Conservation (phyloP, 2,888 invertebrate species). For the Cephalotes varians region DNA sequence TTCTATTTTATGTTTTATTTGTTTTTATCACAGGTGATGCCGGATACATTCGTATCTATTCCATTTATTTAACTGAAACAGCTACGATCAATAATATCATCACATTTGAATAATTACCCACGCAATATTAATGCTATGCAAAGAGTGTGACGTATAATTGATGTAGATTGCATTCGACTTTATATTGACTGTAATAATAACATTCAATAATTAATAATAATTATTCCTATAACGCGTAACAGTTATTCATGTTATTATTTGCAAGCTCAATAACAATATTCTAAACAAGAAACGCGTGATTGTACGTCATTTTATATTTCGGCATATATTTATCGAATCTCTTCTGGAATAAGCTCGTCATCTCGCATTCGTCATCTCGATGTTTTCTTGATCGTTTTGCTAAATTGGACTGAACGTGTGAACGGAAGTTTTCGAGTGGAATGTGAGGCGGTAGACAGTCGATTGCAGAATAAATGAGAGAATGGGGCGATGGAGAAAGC, state of each 20-base stretch:
- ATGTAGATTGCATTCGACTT: conserved; percentile 42
- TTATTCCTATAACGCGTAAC: conserved; percentile 23
- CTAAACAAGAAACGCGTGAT: not conserved
- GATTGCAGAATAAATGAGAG: conserved; percentile 41
- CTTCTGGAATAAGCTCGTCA: not conserved
- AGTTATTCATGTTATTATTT: conserved; percentile 6
- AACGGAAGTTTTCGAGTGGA: conserved; percentile 18
- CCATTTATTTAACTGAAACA: conserved; percentile 8
- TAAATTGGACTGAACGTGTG: conserved; percentile 30
- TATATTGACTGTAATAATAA: conserved; percentile 32
- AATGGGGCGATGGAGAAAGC: conserved; percentile 22
- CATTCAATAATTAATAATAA: conserved; percentile 34
- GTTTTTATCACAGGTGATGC: conserved; percentile 17
- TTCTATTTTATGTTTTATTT: conserved; percentile 40
- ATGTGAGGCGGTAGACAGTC: conserved; percentile 35
- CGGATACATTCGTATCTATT: not conserved
- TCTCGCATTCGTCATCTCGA: not conserved
- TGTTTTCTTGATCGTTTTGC: conserved; percentile 30
- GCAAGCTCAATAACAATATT: not conserved
- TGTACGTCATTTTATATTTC: not conserved
- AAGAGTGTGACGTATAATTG: conserved; percentile 27
- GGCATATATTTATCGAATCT: conserved; percentile 18
- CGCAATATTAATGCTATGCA: conserved; percentile 1
- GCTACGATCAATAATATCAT: conserved; percentile 26
- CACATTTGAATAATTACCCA: conserved; percentile 38